Conservation (phyloP, 2,113 vertebrate species). For the Aix galericulata region DNA sequence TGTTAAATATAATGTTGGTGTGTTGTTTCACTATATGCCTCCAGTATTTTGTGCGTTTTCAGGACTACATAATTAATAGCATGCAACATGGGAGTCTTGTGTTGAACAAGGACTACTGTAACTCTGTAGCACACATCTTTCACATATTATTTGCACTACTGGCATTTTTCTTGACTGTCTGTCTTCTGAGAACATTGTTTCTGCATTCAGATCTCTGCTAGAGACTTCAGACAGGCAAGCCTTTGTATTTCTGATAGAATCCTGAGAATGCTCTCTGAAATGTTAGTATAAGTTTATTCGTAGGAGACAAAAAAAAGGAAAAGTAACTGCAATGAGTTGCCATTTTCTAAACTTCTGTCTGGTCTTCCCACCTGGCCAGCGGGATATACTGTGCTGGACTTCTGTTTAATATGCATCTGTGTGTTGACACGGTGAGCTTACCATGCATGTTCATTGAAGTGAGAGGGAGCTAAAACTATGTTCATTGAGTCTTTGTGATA, state of each 20-base stretch:
- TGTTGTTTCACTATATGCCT: neutral
- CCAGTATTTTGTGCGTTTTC: neutral
- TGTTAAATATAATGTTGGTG: neutral
- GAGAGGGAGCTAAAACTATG: neutral
- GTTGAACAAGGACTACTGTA: neutral
- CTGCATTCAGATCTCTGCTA: neutral
- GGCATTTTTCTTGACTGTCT: neutral
- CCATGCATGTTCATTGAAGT: neutral
- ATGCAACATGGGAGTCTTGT: neutral
- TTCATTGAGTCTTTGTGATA: neutral
- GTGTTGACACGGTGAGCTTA: neutral
- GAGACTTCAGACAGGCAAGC: neutral
- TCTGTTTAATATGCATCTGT: neutral
- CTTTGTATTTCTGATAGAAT: conserved; percentile 15
- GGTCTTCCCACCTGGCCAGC: neutral
- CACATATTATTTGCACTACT: neutral
- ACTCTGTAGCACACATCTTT: neutral
- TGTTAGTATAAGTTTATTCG: neutral
- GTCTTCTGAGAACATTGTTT: neutral
- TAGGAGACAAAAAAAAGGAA: neutral
- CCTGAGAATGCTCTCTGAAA: conserved; percentile 11
- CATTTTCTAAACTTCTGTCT: neutral
- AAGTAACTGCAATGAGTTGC: neutral
- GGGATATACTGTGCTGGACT: neutral
- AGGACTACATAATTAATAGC: neutral